Percentiles rank a stretch among this genome's conserved stretches.
These are phyloP conservation scores for Sinopyrophorus schimmeli DNA, from an alignment of 2,888 invertebrate genomes.

Conservation along the genomic window DNA sequence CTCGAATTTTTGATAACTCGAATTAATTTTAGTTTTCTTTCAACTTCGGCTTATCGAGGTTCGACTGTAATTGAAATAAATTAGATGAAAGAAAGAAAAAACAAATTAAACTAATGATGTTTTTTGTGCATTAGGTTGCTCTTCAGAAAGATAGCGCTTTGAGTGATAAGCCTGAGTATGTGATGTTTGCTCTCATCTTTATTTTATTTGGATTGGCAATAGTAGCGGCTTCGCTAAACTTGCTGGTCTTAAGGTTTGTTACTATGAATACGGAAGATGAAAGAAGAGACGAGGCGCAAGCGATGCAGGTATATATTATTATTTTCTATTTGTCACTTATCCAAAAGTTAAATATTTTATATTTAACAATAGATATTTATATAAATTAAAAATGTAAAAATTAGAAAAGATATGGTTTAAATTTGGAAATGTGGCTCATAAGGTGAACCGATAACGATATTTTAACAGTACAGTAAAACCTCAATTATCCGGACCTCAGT, in stretches of 20 bases:
- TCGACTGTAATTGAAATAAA: background rate
- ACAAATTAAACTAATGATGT: no score
- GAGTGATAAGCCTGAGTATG: slow-evolving; percentile 94
- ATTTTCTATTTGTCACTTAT: background rate
- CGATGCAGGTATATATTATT: slow-evolving; percentile 70
- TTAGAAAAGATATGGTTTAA: no score
- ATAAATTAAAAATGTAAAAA: no score
- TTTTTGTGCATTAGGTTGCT: slow-evolving; percentile 60
- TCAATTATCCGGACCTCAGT: no score
- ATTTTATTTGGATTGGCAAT: slow-evolving; percentile 98
- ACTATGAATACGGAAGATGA: slow-evolving; percentile 99
- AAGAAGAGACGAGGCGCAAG: slow-evolving; percentile 92
- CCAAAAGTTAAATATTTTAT: no score
- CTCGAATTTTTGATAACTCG: no score
- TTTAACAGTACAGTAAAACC: no score
- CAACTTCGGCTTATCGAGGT: no score
- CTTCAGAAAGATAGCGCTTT: slow-evolving; percentile 95
- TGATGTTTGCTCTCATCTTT: slow-evolving; percentile 97
- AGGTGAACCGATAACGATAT: no score
- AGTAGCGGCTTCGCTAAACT: slow-evolving; percentile 96
- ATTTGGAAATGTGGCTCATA: no score
- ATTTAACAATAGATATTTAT: no score
- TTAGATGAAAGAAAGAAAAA: background rate
- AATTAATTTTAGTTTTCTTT: no score
- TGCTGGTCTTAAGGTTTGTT: slow-evolving; percentile 92